Percentiles rank a stretch among this genome's conserved stretches.
These are phyloP conservation scores for Prosapia bicincta DNA, from an alignment of 2,888 invertebrate species.

Conservation along the genomic window DNA sequence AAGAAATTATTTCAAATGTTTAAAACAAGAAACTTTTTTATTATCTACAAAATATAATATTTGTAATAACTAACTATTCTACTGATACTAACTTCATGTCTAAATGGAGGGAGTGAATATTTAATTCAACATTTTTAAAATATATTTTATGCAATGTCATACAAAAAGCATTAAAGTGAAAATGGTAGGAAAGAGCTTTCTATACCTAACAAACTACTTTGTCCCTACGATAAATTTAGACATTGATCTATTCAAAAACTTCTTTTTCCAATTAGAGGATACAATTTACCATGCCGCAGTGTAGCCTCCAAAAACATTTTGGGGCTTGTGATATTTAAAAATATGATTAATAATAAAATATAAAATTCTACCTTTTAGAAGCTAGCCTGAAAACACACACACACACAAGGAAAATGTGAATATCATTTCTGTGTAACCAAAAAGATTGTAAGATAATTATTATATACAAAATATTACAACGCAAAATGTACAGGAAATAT, in stretches of 20 bases:
- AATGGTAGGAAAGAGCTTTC: conserved; percentile 20
- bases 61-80: neutral
- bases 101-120: conserved; percentile 24
- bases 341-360: conserved; percentile 4
- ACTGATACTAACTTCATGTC: conserved; percentile 11
- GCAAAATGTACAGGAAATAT: conserved; percentile 48
- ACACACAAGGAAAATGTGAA: neutral
- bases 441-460: neutral
- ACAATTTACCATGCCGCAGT: conserved; percentile 27
- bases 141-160: conserved; percentile 15
- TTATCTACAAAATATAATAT: too few relatives aligned
- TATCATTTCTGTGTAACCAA: neutral
- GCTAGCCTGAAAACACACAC: neutral
- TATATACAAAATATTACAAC: conserved; percentile 49
- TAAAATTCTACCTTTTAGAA: neutral
- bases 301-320: conserved; percentile 10
- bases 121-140: neutral
- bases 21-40: too few relatives aligned
- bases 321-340: conserved; percentile 9
- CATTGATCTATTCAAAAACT: conserved; percentile 20
- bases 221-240: conserved; percentile 26
- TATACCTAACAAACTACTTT: conserved; percentile 23
- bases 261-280: conserved; percentile 22
- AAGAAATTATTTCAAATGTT: too few relatives aligned
- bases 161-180: conserved; percentile 22